Conservation (phyloP, 2,113 vertebrate genomes). For the Malurus cyaneus region DNA sequence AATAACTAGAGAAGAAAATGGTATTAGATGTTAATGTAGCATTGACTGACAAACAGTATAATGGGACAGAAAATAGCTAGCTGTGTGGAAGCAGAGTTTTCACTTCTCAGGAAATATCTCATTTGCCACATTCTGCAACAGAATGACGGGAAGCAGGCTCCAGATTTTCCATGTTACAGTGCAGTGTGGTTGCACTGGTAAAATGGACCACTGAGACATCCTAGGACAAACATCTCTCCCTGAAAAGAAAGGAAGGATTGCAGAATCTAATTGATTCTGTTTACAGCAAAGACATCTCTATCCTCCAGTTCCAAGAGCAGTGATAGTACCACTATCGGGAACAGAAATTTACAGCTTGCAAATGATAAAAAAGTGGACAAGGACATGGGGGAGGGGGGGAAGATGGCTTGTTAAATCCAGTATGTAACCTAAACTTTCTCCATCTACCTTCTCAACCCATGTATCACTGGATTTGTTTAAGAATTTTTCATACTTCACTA, state of each 20-base stretch:
- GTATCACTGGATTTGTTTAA: background rate
- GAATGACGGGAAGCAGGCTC: background rate
- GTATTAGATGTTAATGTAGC: background rate
- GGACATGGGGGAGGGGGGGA: background rate
- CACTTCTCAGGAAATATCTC: background rate
- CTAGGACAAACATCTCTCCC: background rate
- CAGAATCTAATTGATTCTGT: background rate
- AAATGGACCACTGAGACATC: background rate
- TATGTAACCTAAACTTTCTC: background rate
- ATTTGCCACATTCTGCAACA: background rate
- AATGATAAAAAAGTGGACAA: background rate
- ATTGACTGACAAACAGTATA: background rate
- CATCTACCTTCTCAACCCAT: background rate
- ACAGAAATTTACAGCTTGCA: background rate
- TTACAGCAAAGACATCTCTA: background rate
- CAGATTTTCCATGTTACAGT: background rate
- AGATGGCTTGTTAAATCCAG: background rate
- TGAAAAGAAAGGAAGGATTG: background rate
- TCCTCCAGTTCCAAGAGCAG: background rate
- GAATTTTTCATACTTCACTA: background rate
- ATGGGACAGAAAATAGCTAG: background rate
- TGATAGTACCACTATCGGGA: background rate
- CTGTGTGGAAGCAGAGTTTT: background rate
- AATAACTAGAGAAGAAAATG: background rate
- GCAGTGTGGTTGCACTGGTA: background rate